Base-by-base conservation (phyloP, 2,113 vertebrate species). In the Sorex araneus region DNA sequence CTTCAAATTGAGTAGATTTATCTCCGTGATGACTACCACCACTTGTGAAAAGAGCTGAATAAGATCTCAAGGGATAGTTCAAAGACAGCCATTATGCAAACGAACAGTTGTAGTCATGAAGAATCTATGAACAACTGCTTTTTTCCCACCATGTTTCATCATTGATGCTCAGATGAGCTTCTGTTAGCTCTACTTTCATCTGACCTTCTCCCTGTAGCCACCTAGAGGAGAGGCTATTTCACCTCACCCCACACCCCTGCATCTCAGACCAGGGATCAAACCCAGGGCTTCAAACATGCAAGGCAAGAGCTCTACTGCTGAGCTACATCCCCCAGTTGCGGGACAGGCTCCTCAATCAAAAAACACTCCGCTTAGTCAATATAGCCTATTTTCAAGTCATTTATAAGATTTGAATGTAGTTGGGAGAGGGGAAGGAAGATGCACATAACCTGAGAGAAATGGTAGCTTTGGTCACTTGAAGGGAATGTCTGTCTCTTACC, bases 1-100 rank as follows among this genome's bases (percentile, higher is more conserved):
- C 84, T 90, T 92, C 73, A 87, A 36, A 84, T 80, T 82, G 60
- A 28, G 40, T 30, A 77, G 76, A 77, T 94, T 69, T 47, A 76
- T 77, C 85, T 81, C 7, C 63, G 47, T 74, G 67, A 69, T 93
- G 64, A 60, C 9, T 9, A 3, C 74, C 40, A 66, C 54, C 76
- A 43, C 70, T 84, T 86, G 64, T 70, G 36, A 34, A 84, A 87
- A 90, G 80, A 78, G 64, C 34, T 30, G 45, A 78, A 1, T 45
- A 69, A 94, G 66, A 50, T 57, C 83, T 79, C 66, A 43, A 63
- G 45, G 45, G 25, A 30, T 60, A 34, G 54, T 89, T 80, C 71
- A 74, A 64, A 93, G 77, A 34, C 64, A 74, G 70, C 15, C 90
- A 32, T 6, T 8, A 27, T 45, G 43, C 74, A 43, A 34, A 19